Evolutionary conservation across 2,888 invertebrate species (phyloP).

Genomic region (Microctonus hyperodae): DNA sequence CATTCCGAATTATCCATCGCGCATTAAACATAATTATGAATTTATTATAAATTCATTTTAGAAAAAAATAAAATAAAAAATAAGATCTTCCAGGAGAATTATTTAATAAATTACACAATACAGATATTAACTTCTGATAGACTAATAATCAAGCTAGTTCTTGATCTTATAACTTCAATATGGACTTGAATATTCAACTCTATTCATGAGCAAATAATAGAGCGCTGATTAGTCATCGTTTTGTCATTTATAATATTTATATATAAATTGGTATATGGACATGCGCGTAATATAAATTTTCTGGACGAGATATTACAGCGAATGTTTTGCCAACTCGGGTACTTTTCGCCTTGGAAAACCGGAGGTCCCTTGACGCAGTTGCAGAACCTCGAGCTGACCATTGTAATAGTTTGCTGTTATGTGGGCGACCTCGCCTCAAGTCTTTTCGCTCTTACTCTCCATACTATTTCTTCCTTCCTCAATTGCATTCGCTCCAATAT

Average conservation of each 20-base stretch:
- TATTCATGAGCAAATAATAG: not conserved
- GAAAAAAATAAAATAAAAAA: too few relatives aligned
- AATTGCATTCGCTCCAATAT: not conserved
- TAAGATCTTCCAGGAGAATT: too few relatives aligned
- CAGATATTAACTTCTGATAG: too few relatives aligned
- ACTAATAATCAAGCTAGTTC: too few relatives aligned
- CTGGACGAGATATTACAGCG: not conserved
- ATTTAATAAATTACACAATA: too few relatives aligned
- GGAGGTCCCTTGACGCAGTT: slow-evolving; percentile 37
- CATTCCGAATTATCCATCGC: too few relatives aligned
- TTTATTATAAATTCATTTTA: too few relatives aligned
- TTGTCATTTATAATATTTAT: not conserved
- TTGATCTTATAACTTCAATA: too few relatives aligned
- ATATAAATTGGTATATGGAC: not conserved
- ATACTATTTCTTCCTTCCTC: not conserved
- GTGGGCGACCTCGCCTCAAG: slow-evolving; percentile 10
- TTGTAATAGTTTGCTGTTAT: slow-evolving; percentile 13
- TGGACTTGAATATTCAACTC: too few relatives aligned
- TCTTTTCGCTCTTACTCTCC: not conserved
- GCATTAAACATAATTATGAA: too few relatives aligned
- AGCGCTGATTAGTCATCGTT: not conserved
- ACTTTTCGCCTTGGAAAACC: slow-evolving; percentile 43
- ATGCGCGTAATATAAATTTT: not conserved
- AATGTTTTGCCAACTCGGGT: not conserved
- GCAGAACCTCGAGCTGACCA: slow-evolving; percentile 18